These are phyloP conservation scores for Tenthredo amoena DNA, from an alignment of 2,888 invertebrate genomes.

Conservation along the genomic window DNA sequence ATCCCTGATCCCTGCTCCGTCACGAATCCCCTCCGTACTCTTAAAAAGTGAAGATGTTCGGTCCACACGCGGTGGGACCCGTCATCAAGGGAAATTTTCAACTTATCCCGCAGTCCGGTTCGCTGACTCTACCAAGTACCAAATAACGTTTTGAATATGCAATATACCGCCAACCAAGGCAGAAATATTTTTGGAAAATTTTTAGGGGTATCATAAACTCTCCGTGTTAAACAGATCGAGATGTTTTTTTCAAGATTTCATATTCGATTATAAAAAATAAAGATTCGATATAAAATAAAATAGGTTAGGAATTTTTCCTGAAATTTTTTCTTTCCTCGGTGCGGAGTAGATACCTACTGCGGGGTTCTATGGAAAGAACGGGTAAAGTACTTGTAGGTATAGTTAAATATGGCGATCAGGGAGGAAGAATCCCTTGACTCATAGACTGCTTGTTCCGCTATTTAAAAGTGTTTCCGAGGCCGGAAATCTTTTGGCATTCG, in stretches of 20 bases:
- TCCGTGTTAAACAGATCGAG: too few relatives aligned
- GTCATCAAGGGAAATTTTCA: not conserved
- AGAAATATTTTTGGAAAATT: not conserved
- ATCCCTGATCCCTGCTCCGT: not conserved
- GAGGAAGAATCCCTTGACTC: constrained; percentile 65
- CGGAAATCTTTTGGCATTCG: constrained; percentile 34
- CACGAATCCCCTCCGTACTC: not conserved
- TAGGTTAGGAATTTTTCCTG: too few relatives aligned
- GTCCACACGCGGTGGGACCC: constrained; percentile 32
- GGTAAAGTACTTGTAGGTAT: constrained; percentile 15
- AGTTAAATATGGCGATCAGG: constrained; percentile 53
- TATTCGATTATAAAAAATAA: not conserved
- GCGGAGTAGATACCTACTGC: too few relatives aligned
- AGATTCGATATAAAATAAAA: not conserved
- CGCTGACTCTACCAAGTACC: not conserved
- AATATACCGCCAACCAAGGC: not conserved
- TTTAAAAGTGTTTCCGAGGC: constrained; percentile 67
- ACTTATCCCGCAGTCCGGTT: constrained; percentile 16
- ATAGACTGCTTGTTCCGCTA: constrained; percentile 72
- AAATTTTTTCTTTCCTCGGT: too few relatives aligned
- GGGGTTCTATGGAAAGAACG: not conserved
- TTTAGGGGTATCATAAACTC: too few relatives aligned
- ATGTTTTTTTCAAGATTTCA: not conserved
- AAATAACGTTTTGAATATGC: constrained; percentile 15
- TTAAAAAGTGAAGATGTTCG: constrained; percentile 30